Conservation (phyloP, 2,797 vertebrate species). For the Parauchenoglanis ngamensis region DNA sequence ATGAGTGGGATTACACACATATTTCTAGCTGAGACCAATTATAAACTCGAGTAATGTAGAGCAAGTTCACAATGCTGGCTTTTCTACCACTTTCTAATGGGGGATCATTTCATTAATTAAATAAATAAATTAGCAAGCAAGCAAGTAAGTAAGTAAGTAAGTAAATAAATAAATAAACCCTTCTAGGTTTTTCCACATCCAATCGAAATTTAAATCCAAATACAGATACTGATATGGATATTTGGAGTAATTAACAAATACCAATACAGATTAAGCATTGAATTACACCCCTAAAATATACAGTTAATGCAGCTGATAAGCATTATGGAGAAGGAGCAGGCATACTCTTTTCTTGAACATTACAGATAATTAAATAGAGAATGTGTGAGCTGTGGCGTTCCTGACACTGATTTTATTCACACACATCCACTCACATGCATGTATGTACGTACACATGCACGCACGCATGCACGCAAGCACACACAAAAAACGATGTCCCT, state of each 20-base stretch:
- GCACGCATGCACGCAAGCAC: not conserved
- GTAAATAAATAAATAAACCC: not conserved
- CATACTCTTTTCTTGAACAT: not conserved
- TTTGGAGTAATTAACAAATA: not conserved
- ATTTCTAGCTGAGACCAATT: not conserved
- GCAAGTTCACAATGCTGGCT: not conserved
- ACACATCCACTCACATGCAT: not conserved
- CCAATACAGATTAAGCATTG: not conserved
- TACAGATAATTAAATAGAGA: not conserved
- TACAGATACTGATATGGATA: not conserved
- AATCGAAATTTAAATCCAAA: not conserved
- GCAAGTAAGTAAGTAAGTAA: not conserved
- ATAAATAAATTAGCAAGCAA: not conserved
- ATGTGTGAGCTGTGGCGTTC: constrained; percentile 3
- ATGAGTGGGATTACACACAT: not conserved
- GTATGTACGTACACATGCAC: not conserved
- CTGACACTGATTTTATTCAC: constrained; percentile 19
- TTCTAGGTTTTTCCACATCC: not conserved
- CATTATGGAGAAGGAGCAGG: not conserved
- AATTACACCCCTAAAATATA: not conserved
- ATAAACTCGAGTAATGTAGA: not conserved
- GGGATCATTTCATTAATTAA: too few species aligned
- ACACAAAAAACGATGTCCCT: constrained; percentile 20
- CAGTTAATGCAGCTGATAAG: not conserved
- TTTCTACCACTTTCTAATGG: not conserved